A percentile compares a stretch with the other conserved stretches of the same genome.
Conservation (phyloP, 2,888 invertebrate species). For the Bombyx huttoni region DNA sequence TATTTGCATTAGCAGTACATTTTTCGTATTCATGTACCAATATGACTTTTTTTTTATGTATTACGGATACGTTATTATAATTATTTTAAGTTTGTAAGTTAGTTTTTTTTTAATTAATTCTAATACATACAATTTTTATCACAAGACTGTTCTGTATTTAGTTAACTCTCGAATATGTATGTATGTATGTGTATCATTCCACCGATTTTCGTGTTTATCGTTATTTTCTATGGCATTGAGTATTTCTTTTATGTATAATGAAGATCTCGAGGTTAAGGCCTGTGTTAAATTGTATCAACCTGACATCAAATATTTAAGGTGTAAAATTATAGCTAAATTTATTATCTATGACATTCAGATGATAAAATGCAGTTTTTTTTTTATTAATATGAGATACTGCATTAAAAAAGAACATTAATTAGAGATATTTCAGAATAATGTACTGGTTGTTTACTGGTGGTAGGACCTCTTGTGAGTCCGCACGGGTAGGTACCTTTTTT, state of each 20-base stretch:
- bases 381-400: no score
- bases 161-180: constrained; percentile 50
- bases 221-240: constrained; percentile 44
- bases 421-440: no score
- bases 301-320: neutral
- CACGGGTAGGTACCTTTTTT: no score
- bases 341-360: neutral
- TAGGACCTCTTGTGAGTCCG: no score
- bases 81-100: neutral
- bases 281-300: neutral
- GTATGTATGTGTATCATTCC: constrained; percentile 45
- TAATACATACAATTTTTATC: neutral
- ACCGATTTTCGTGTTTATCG: constrained; percentile 52
- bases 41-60: no score
- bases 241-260: constrained; percentile 23
- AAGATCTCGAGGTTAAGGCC: neutral
- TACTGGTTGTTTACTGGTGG: no score
- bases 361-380: neutral
- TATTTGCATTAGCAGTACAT: no score
- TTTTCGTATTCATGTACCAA: no score
- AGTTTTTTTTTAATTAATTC: neutral
- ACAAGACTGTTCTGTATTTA: constrained; percentile 57
- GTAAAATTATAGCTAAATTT: neutral
- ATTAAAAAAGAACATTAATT: no score
- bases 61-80: no score